These are phyloP conservation scores for Sylvietta virens DNA, from an alignment of 2,113 vertebrate genomes.

Conservation along the genomic window DNA sequence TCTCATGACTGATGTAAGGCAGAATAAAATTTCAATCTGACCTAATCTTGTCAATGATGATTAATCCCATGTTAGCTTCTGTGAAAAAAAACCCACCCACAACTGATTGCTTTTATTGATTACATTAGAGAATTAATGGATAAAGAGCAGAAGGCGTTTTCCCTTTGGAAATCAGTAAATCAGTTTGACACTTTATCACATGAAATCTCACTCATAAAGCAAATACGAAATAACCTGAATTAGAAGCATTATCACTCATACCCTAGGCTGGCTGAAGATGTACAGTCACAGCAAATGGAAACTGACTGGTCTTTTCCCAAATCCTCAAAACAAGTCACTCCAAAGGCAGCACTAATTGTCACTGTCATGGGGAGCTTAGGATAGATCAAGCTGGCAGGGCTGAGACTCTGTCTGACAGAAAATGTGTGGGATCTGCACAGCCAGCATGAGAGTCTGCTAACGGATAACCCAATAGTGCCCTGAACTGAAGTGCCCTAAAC, in stretches of 20 bases:
- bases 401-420: neutral
- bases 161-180: neutral
- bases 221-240: neutral
- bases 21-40: slow-evolving; percentile 33
- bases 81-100: neutral
- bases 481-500: neutral
- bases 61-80: slow-evolving; percentile 8
- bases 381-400: neutral
- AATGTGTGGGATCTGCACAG: neutral
- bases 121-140: neutral
- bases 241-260: neutral
- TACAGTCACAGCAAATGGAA: neutral
- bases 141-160: neutral
- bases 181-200: neutral
- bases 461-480: neutral
- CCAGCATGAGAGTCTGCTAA: neutral
- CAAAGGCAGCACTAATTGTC: neutral
- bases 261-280: neutral
- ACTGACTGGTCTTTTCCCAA: neutral
- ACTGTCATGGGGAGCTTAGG: neutral
- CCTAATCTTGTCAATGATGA: slow-evolving; percentile 46
- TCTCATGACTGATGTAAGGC: neutral
- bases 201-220: neutral
- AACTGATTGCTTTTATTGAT: slow-evolving; percentile 56
- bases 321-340: neutral